Evolutionary conservation across 2,113 vertebrate genomes (phyloP).

Genomic region (Oncorhynchus mykiss): DNA sequence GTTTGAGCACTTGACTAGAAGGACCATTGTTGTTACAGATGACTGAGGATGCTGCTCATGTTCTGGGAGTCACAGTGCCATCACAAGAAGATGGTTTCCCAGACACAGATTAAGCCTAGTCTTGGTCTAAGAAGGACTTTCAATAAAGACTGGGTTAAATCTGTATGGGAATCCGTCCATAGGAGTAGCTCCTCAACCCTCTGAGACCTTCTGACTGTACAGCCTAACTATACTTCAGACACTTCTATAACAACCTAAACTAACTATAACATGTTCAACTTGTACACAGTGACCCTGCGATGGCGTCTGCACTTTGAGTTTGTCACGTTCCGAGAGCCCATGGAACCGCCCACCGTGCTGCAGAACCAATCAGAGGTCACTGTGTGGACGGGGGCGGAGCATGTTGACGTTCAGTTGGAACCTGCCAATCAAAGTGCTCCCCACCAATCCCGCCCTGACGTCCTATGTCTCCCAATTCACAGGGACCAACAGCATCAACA

Average conservation of each 20-base stretch:
- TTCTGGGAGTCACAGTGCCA: too few relatives aligned
- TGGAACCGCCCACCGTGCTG: slow-evolving; percentile 77
- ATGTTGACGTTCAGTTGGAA: slow-evolving; percentile 96
- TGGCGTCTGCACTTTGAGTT: slow-evolving; percentile 96
- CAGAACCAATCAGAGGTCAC: slow-evolving; percentile 83
- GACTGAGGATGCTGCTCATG: too few relatives aligned
- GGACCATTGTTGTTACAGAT: too few relatives aligned
- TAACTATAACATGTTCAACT: background rate
- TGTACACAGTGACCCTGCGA: slow-evolving; percentile 76
- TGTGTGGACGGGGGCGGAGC: slow-evolving; percentile 87
- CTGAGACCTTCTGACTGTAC: background rate
- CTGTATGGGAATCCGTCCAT: background rate
- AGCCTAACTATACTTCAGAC: background rate
- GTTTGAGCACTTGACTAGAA: too few relatives aligned
- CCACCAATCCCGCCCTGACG: slow-evolving; percentile 90
- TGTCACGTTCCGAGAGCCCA: slow-evolving; percentile 85
- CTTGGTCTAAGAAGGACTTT: too few relatives aligned
- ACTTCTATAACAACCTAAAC: background rate
- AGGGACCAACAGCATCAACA: slow-evolving; percentile 87
- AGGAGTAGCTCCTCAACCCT: slow-evolving; percentile 1
- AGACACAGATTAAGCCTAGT: too few relatives aligned
- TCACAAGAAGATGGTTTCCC: too few relatives aligned
- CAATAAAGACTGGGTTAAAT: too few relatives aligned
- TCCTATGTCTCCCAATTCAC: slow-evolving; percentile 90
- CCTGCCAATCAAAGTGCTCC: slow-evolving; percentile 93